Conservation (phyloP, 1,140 invertebrate genomes). For the Drosophila micromelanica region DNA sequence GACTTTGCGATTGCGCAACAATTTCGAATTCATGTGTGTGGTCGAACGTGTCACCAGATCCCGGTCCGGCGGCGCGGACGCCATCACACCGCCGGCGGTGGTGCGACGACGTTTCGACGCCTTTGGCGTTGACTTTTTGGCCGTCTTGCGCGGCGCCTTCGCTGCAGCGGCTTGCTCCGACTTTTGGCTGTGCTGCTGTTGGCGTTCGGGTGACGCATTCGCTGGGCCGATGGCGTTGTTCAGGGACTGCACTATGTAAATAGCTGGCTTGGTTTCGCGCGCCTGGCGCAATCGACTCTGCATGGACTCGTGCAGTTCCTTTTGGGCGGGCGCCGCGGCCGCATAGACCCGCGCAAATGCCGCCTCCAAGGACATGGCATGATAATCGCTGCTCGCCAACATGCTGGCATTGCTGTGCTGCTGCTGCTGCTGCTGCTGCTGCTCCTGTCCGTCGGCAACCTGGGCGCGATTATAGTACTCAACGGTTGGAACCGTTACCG, state of each 20-base stretch:
- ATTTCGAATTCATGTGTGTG: conserved; percentile 65
- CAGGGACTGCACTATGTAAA: conserved; percentile 71
- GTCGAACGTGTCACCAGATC: conserved; percentile 67
- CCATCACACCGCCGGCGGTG: conserved; percentile 8
- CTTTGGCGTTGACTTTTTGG: conserved; percentile 10
- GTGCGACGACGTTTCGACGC: conserved; percentile 40
- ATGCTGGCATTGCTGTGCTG: background rate
- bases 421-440: no score
- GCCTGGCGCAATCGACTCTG: conserved; percentile 66
- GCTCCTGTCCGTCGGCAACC: background rate
- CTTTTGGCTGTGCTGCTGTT: conserved; percentile 15
- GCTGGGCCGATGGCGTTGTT: conserved; percentile 23
- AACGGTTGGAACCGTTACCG: background rate
- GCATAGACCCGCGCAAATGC: conserved; percentile 65
- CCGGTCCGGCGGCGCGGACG: conserved; percentile 17
- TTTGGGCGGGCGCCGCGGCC: conserved; percentile 53
- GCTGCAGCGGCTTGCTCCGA: background rate
- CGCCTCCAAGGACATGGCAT: conserved; percentile 27
- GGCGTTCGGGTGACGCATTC: background rate
- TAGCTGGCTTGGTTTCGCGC: conserved; percentile 72
- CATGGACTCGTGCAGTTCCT: conserved; percentile 52
- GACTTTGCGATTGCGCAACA: conserved; percentile 67
- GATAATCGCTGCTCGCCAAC: background rate
- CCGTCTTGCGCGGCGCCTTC: background rate
- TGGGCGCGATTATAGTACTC: conserved; percentile 22